phyloP scores from a whole-genome alignment of 2,797 vertebrate genomes.

The Sylvia borin region DNA sequence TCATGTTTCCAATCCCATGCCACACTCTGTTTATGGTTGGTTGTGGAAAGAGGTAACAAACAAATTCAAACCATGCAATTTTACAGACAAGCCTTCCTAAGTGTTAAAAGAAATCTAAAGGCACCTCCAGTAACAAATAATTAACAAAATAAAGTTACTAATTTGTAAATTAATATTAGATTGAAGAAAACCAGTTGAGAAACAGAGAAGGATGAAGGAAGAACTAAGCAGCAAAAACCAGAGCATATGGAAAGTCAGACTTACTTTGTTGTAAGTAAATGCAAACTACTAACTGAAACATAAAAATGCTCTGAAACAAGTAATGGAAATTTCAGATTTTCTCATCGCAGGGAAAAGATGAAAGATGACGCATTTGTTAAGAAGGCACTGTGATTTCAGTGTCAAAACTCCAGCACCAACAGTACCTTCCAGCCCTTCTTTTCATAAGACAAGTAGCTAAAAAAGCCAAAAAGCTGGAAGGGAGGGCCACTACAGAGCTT shows the following conservation, averaged over 20 bases:
- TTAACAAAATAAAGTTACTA: not conserved
- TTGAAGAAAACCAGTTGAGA: not conserved
- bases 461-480: not conserved
- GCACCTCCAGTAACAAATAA: not conserved
- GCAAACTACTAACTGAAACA: not conserved
- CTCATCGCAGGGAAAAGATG: not conserved
- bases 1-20: not conserved
- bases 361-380: not conserved
- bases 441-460: not conserved
- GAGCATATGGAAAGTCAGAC: not conserved
- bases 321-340: not conserved
- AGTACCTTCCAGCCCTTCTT: not conserved
- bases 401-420: not conserved
- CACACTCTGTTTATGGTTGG: not conserved
- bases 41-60: not conserved
- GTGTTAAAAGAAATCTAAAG: not conserved
- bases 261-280: not conserved
- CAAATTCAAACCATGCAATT: not conserved
- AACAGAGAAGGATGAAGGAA: not conserved
- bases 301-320: not conserved
- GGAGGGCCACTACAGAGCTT: not conserved
- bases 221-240: not conserved
- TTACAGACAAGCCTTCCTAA: not conserved
- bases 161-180: not conserved
- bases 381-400: not conserved